A percentile compares a stretch with the other conserved stretches of the same genome.
phyloP scores from a whole-genome alignment of 2,888 invertebrate genomes.

The Eremobia ochroleuca region DNA sequence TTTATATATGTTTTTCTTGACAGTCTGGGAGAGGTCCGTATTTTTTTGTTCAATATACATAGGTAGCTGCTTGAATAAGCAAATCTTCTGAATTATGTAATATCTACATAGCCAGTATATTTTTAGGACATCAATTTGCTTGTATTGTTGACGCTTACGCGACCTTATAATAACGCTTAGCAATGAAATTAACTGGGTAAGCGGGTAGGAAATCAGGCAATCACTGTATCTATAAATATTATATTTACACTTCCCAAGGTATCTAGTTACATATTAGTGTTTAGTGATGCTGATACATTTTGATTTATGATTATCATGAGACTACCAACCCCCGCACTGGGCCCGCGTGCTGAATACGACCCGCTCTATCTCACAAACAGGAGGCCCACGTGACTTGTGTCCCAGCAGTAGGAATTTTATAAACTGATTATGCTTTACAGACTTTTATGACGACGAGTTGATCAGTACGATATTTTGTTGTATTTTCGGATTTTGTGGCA shows the following conservation, averaged over 20 bases:
- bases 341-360: background rate
- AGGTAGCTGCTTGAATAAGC: background rate
- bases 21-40: background rate
- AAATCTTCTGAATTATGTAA: background rate
- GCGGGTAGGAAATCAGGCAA: background rate
- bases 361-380: background rate
- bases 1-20: background rate
- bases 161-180: constrained; percentile 18
- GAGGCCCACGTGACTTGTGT: background rate
- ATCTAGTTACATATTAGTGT: background rate
- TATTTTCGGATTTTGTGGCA: background rate
- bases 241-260: background rate
- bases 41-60: background rate
- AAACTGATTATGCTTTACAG: background rate
- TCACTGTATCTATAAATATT: background rate
- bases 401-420: background rate
- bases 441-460: background rate
- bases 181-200: background rate
- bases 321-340: background rate
- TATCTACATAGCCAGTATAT: background rate
- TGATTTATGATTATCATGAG: background rate
- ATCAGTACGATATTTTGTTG: background rate
- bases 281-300: background rate
- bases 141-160: background rate
- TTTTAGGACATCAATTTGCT: background rate